Base-by-base conservation (phyloP, 2,113 vertebrate genomes). In the Nesogale talazaci region DNA sequence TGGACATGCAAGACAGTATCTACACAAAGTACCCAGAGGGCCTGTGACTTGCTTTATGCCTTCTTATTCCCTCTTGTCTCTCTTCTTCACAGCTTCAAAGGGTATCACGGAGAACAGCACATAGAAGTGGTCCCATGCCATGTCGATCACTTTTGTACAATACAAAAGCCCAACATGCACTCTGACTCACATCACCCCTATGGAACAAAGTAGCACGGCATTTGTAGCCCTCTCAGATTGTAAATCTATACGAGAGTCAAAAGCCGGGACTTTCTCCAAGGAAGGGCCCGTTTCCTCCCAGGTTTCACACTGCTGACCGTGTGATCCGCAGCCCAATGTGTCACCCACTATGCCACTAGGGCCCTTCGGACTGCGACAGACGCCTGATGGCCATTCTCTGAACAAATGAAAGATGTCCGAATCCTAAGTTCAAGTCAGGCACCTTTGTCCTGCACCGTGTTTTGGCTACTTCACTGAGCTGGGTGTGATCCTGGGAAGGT, bases 361-460 rank as follows among this genome's bases (percentile, higher is more conserved):
- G 10, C 14, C 46, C 46, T 52, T 52, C 46, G 10, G 46, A 52
- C 46, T 52, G 46, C 19, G 40, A 25, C 25, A 75, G 23, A 22
- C 23, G 36, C 38, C 72, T 83, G 11, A 40, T 85, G 75, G 82
- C 75, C 14, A 59, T 75, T 82, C 93, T 1, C 31, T n/a, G 52
- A 67, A 79, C 34, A 46, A 34, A 23, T 17, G 2, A 52, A 67
- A 84, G 8, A 61, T 88, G 79, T 92, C 29, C 31, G 76, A 92
- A 65, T 90, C 5, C 12, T 91, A 6, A 84, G 85, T 89, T 91
- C 25, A 89, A 93, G 14, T 59, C 36, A 83, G 42, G 87, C 93
- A 82, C 72, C 38, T 65, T 89, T 27, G 16, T 14, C 77, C 87
- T 95, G 56, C 40, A n/a, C 86, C 83, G 84, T 86, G 6, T 74